A percentile compares a stretch with the other conserved stretches of the same genome.
Conservation (phyloP, 2,888 invertebrate genomes). For the Panzeria rudis region DNA sequence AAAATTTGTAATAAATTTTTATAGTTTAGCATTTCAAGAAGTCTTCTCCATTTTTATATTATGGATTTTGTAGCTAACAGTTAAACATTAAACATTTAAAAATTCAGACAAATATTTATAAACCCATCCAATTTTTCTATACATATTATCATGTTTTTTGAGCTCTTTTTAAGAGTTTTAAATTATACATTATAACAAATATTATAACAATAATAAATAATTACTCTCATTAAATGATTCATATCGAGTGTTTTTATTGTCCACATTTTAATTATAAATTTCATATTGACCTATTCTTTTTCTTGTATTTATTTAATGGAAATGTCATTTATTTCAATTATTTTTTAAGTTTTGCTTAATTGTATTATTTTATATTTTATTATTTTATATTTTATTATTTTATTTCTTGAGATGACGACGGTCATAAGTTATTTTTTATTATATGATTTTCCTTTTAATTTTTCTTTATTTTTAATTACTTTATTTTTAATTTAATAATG, state of each 20-base stretch:
- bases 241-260: constrained; percentile 25
- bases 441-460: neutral
- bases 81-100: constrained; percentile 21
- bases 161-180: constrained; percentile 53
- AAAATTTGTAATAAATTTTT: neutral
- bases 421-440: neutral
- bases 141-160: constrained; percentile 34
- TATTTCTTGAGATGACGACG: neutral
- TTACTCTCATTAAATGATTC: constrained; percentile 32
- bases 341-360: constrained; percentile 3
- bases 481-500: neutral
- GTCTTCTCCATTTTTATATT: constrained; percentile 36
- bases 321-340: constrained; percentile 9
- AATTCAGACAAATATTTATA: constrained; percentile 27
- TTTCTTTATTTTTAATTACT: neutral
- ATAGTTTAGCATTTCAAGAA: neutral
- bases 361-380: constrained; percentile 5
- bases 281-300: no score
- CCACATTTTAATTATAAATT: constrained; percentile 2
- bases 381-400: no score
- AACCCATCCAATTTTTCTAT: constrained; percentile 53
- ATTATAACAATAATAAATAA: constrained; percentile 31
- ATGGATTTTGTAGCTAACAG: constrained; percentile 38
- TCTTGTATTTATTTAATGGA: neutral
- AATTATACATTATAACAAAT: constrained; percentile 33